These are phyloP conservation scores for Acanthosepion pharaonis DNA, from an alignment of 2,888 invertebrate genomes.

Conservation along the genomic window DNA sequence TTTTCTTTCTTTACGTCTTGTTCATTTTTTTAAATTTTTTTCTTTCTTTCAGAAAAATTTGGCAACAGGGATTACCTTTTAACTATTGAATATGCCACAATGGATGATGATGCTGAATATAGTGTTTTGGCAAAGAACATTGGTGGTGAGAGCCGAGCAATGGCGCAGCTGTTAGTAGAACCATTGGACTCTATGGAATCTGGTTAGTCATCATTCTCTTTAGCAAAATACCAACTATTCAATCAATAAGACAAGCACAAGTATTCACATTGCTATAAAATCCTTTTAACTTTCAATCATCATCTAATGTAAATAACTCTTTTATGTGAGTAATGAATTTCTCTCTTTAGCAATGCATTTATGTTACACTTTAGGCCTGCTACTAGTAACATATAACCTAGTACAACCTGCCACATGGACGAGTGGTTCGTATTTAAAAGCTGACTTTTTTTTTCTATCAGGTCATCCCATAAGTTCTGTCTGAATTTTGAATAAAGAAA, in stretches of 20 bases:
- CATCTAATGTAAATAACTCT: no score
- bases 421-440: no score
- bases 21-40: not conserved
- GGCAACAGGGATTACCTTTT: conserved; percentile 73
- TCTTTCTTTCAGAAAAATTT: conserved; percentile 65
- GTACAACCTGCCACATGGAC: no score
- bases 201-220: not conserved
- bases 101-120: conserved; percentile 73
- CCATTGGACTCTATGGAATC: conserved; percentile 60
- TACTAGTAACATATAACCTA: no score
- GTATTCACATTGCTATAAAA: no score
- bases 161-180: conserved; percentile 71
- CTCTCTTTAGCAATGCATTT: no score
- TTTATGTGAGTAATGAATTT: no score
- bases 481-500: no score
- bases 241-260: not conserved
- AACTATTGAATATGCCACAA: conserved; percentile 66
- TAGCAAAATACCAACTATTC: not conserved
- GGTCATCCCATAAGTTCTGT: no score
- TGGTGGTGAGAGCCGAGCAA: conserved; percentile 65
- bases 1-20: not conserved
- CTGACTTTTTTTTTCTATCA: no score
- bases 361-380: no score
- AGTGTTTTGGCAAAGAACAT: conserved; percentile 69
- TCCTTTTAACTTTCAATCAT: no score